Evolutionary conservation across 1,140 invertebrate species (phyloP).

Genomic region (Euschistus heros): DNA sequence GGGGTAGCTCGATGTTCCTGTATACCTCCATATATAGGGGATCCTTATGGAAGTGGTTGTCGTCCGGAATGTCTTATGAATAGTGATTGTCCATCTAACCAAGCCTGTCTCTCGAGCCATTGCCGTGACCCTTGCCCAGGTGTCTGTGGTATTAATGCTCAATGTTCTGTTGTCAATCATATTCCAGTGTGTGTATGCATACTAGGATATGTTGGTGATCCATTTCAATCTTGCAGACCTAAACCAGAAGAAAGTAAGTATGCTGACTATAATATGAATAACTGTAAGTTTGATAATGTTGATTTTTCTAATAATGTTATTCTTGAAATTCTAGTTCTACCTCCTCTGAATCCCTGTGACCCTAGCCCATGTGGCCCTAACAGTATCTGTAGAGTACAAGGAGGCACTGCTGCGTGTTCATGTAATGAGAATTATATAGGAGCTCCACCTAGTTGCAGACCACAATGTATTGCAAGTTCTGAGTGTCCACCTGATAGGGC

Average conservation of each 20-base stretch:
- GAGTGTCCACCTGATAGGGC: conserved; percentile 61
- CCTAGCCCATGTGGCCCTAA: conserved; percentile 72
- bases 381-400: conserved; percentile 58
- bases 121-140: conserved; percentile 78
- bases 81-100: conserved; percentile 63
- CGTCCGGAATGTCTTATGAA: conserved; percentile 68
- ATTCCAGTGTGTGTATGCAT: conserved; percentile 67
- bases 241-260: conserved; percentile 44
- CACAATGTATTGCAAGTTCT: conserved; percentile 66
- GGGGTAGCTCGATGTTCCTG: conserved; percentile 61
- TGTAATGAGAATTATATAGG: conserved; percentile 66
- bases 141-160: conserved; percentile 65
- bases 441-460: conserved; percentile 60
- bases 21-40: conserved; percentile 71
- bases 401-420: conserved; percentile 64
- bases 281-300: not conserved
- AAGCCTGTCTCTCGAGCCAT: conserved; percentile 72
- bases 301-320: not conserved
- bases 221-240: conserved; percentile 63
- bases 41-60: conserved; percentile 39
- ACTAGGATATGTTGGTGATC: conserved; percentile 64
- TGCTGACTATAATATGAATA: not conserved
- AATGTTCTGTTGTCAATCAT: conserved; percentile 69
- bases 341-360: conserved; percentile 55
- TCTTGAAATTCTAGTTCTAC: conserved; percentile 33